Evolutionary conservation across 2,797 vertebrate species (phyloP).

Genomic region (Melanitta fusca): DNA sequence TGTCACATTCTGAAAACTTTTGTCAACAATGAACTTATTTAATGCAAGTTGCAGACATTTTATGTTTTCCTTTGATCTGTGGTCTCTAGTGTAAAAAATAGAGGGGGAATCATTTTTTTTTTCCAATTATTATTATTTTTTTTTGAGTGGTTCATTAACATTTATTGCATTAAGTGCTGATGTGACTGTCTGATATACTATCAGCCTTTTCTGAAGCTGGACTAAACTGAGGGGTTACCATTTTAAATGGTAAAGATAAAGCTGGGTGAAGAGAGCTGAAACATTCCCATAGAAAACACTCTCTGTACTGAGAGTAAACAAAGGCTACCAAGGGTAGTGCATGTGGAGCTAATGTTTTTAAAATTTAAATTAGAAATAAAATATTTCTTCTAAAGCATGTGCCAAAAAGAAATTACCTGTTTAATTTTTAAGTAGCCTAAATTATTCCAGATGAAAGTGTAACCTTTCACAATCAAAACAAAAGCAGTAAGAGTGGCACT

Average conservation of each 20-base stretch:
- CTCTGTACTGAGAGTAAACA: conserved; percentile 64
- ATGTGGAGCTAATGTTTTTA: conserved; percentile 33
- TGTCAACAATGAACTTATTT: conserved; percentile 49
- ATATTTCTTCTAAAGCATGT: background rate
- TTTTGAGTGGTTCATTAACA: conserved; percentile 17
- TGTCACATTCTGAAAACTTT: conserved; percentile 62
- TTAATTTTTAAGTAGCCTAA: background rate
- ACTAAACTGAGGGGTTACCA: conserved; percentile 46
- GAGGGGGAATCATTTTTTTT: background rate
- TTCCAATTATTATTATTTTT: too few species aligned
- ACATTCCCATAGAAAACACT: conserved; percentile 47
- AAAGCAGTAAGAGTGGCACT: conserved; percentile 71
- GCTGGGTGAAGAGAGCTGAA: conserved; percentile 16
- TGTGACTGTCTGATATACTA: background rate
- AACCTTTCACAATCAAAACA: conserved; percentile 69
- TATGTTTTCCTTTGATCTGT: background rate
- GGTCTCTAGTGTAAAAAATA: background rate
- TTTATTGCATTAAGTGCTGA: conserved; percentile 42
- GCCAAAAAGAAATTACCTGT: background rate
- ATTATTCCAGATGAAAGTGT: background rate
- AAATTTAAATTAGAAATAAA: conserved; percentile 31
- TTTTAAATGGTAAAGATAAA: conserved; percentile 47
- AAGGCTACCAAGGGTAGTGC: conserved; percentile 33
- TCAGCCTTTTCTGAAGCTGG: conserved; percentile 52
- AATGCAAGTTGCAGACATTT: conserved; percentile 10